A percentile compares a stretch with the other conserved stretches of the same genome.
These are phyloP conservation scores for Mechanitis messenoides DNA, from an alignment of 2,888 invertebrate species.

Conservation along the genomic window DNA sequence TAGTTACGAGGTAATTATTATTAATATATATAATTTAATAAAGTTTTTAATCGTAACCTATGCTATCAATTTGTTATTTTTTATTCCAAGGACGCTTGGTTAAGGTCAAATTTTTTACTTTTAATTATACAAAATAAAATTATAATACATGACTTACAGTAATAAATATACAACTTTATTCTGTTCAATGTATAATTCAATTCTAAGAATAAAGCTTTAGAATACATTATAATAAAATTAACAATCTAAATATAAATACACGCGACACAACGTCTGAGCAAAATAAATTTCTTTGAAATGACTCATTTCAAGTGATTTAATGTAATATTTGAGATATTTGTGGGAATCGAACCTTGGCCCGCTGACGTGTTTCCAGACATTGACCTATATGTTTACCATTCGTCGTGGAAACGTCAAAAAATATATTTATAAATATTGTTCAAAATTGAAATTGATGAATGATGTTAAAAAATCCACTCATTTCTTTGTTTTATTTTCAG, in stretches of 20 bases:
- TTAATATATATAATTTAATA: no score
- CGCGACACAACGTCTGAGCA: background rate
- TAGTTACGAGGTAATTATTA: no score
- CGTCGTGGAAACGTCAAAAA: conserved; percentile 20
- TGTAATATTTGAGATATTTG: conserved; percentile 14
- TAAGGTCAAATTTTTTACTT: no score
- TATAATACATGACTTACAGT: no score
- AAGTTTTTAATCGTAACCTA: no score
- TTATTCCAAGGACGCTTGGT: no score
- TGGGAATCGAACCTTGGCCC: conserved; percentile 37
- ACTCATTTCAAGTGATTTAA: conserved; percentile 4
- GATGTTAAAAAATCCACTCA: background rate
- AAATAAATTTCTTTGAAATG: background rate
- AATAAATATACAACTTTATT: no score
- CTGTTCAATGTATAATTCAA: no score
- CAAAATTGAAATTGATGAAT: conserved; percentile 8
- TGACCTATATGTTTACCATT: conserved; percentile 39
- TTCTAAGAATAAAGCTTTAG: background rate
- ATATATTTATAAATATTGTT: conserved; percentile 8
- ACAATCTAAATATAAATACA: background rate
- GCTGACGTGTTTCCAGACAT: conserved; percentile 39
- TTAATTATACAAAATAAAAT: no score
- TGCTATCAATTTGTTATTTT: no score
- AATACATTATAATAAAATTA: background rate
- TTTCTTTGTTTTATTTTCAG: background rate